Base-by-base conservation (phyloP, 2,797 vertebrate genomes). In the Craterocephalus amniculus region DNA sequence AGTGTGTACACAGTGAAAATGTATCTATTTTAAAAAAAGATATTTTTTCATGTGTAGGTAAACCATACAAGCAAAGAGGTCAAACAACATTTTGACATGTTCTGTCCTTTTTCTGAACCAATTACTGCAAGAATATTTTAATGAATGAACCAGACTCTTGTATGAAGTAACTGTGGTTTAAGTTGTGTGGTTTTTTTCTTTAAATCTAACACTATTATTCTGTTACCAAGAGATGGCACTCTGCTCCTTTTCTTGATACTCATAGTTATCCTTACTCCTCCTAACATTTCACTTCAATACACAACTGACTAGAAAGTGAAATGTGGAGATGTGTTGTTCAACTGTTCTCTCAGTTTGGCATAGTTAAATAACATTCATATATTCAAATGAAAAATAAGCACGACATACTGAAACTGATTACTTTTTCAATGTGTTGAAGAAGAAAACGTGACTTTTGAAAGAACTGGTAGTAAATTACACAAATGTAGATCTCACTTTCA, bases 181-280 rank as follows among this genome's bases (percentile, higher is more conserved):
- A 35, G 24, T 40, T 58, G 22, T 16, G 9, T 48, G 51, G 10
- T 22, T 8, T 0, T 40, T 56, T 34, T 40, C 8, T 52, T 20
- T 29, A 10, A 36, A 35, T 35, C 1, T 26, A 36, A 10, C 16
- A 16, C 7, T 43, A 32, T 61, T 38, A 68, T 59, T 48, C 55
- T 75, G 8, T 57, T 26, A 83, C 64, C 75, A 76, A 74, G 38
- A 80, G 80, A 70, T 78, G 72, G 72, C 75, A 76, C 70, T 76
- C 24, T 63, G 58, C 31, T 63, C 14, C 59, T 57, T 69, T 74
- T 22, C 49, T 40, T 22, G n/a, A 29, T 27, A 1, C 9, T 9
- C 7, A 34, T 18, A 22, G 26, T 7, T 57, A 11, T 71, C 9
- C 66, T 20, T 14, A 31, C 59, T 73, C 24, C 3, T 67, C 10